Percentiles rank a stretch among this genome's conserved stretches.
These are phyloP conservation scores for Coccyzus lansbergi DNA, from an alignment of 2,797 vertebrate species.

Conservation along the genomic window DNA sequence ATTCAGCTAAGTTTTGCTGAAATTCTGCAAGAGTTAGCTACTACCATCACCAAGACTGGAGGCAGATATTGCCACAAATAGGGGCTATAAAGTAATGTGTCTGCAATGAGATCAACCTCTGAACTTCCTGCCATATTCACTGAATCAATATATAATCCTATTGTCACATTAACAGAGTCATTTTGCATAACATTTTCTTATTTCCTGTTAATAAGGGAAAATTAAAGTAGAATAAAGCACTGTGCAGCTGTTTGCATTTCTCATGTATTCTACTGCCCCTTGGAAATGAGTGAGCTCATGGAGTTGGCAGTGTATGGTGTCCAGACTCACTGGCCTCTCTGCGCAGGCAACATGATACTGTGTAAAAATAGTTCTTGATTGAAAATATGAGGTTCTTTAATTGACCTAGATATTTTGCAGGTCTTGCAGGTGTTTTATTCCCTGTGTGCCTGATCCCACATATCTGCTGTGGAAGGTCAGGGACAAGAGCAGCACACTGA, in stretches of 20 bases:
- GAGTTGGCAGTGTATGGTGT: not conserved
- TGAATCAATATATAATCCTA: not conserved
- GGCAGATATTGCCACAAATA: not conserved
- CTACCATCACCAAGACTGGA: not conserved
- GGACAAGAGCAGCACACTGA: too few relatives aligned
- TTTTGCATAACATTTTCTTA: not conserved
- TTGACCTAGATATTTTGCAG: not conserved
- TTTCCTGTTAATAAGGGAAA: not conserved
- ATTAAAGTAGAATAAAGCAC: not conserved
- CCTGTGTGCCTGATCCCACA: not conserved
- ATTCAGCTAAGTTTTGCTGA: not conserved
- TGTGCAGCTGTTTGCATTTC: not conserved
- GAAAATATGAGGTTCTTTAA: not conserved
- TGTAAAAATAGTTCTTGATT: not conserved
- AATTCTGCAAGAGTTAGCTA: not conserved
- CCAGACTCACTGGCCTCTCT: rapidly evolving
- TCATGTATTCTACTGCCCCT: not conserved
- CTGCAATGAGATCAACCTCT: not conserved
- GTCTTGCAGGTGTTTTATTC: not conserved
- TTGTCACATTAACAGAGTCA: not conserved
- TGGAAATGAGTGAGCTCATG: not conserved
- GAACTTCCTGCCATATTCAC: not conserved
- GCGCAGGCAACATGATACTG: rapidly evolving
- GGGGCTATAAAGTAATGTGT: not conserved
- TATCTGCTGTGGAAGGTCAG: rapidly evolving